These are phyloP conservation scores for Diploscapter pachys DNA, from an alignment of 1,140 invertebrate genomes.

Conservation along the genomic window DNA sequence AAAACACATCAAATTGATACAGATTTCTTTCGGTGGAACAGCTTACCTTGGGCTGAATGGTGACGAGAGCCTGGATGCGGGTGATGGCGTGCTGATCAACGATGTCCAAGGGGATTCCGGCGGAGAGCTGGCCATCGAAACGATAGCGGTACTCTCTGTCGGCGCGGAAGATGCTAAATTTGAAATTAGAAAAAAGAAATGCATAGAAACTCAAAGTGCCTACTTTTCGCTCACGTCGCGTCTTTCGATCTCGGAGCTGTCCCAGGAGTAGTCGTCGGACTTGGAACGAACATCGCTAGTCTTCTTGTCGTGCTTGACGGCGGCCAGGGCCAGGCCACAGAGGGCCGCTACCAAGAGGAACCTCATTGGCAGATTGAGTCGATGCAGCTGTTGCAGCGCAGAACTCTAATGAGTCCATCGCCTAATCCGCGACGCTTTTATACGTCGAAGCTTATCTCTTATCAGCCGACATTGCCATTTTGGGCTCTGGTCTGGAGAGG, in stretches of 20 bases:
- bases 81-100: conserved; percentile 18
- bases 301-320: neutral
- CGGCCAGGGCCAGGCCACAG: conserved; percentile 13
- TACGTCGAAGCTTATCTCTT: too few species aligned
- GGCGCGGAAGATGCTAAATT: conserved; percentile 9
- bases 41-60: conserved; percentile 8
- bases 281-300: neutral
- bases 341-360: conserved; percentile 10
- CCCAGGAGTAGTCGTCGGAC: conserved; percentile 9
- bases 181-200: conserved; percentile 4
- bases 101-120: conserved; percentile 22
- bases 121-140: conserved; percentile 34
- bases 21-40: too few species aligned
- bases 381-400: too few species aligned
- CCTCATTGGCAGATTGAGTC: neutral
- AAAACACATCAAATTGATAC: too few species aligned
- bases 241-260: neutral
- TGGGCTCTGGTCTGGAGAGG: too few species aligned
- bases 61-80: conserved; percentile 27
- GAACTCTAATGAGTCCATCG: too few species aligned
- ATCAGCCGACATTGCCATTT: too few species aligned
- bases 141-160: conserved; percentile 29
- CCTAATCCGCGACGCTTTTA: too few species aligned
- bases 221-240: too few species aligned
- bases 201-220: too few species aligned